Evolutionary conservation across 2,797 vertebrate species (phyloP).

Genomic region (Helostoma temminkii): DNA sequence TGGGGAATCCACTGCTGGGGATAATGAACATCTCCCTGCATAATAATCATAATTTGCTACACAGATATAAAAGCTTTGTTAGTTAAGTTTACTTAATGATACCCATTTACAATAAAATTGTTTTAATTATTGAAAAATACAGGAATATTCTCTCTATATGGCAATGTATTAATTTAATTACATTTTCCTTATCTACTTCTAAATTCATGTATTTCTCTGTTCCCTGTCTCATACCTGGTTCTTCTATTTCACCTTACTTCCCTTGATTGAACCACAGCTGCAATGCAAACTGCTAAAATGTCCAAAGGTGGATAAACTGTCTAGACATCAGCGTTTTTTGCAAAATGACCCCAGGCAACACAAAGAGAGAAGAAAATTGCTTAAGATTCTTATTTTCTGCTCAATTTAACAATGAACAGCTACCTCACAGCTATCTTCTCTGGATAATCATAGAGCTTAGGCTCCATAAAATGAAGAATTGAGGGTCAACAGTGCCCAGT

Average conservation of each 20-base stretch:
- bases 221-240: constrained; percentile 23
- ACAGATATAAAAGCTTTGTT: constrained; percentile 50
- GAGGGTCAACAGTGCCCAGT: not conserved
- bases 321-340: constrained; percentile 26
- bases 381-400: constrained; percentile 73
- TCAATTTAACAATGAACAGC: constrained; percentile 73
- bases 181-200: not conserved
- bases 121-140: constrained; percentile 47
- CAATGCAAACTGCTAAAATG: constrained; percentile 38
- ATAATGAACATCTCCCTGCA: constrained; percentile 47
- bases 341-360: constrained; percentile 34
- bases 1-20: constrained; percentile 42
- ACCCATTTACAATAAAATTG: constrained; percentile 39
- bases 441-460: constrained; percentile 23
- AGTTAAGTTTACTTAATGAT: constrained; percentile 58
- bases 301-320: constrained; percentile 47
- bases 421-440: constrained; percentile 40
- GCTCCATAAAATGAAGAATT: constrained; percentile 29
- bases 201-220: constrained; percentile 1
- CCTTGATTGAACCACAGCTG: constrained; percentile 24
- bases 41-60: constrained; percentile 56
- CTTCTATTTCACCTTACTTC: constrained; percentile 24
- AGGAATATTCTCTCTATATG: constrained; percentile 3
- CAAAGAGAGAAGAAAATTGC: constrained; percentile 32
- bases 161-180: not conserved